A percentile compares a stretch with the other conserved stretches of the same genome.
phyloP scores from a whole-genome alignment of 2,888 invertebrate genomes.

The Blomia tropicalis region DNA sequence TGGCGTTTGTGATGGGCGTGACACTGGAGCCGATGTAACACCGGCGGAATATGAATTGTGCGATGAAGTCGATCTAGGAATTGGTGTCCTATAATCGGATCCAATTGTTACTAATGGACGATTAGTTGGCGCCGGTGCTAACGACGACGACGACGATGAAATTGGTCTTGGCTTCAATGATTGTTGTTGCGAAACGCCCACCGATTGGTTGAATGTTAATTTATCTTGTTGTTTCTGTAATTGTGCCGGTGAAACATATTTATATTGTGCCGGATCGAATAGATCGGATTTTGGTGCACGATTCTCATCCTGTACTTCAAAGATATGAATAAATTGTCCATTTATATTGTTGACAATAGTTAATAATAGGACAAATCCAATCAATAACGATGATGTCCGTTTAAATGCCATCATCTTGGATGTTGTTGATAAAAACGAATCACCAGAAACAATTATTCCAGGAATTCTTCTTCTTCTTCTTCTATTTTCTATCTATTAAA shows the following conservation, averaged over 20 bases:
- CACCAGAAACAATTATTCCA: no score
- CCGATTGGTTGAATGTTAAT: not conserved
- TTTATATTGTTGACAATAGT: not conserved
- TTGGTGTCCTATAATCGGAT: not conserved
- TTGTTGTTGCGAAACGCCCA: not conserved
- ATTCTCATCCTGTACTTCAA: constrained; percentile 25
- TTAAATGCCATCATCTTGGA: not conserved
- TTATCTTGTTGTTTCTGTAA: constrained; percentile 15
- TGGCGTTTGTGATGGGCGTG: not conserved
- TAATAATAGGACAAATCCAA: not conserved
- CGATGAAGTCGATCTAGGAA: not conserved
- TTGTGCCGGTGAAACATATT: constrained; percentile 27
- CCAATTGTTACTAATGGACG: not conserved
- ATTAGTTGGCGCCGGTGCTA: not conserved
- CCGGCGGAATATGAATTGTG: not conserved
- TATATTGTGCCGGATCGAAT: constrained; percentile 22
- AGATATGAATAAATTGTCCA: constrained; percentile 21
- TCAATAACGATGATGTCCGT: no score
- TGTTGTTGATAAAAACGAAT: no score
- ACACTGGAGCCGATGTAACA: not conserved
- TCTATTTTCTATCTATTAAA: no score
- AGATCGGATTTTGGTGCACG: constrained; percentile 23
- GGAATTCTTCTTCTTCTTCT: no score
- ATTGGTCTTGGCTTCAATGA: not conserved
- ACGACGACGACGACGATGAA: not conserved